Percentiles rank a stretch among this genome's conserved stretches.
Evolutionary conservation across 2,888 invertebrate species (phyloP).

Genomic region (Hemaris fuciformis): DNA sequence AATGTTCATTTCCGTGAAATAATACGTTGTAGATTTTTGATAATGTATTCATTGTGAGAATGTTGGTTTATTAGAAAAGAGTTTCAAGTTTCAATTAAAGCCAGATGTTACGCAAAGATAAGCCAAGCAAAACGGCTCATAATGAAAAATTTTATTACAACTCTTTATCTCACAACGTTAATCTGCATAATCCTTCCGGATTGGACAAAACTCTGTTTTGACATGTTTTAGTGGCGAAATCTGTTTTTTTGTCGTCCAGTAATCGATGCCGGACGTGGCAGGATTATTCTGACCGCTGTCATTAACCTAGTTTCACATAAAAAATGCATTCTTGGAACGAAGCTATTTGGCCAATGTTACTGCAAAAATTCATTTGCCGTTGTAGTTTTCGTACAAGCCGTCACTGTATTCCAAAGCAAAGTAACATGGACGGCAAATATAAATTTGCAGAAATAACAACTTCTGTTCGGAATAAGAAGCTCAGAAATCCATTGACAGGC

Average conservation of each 20-base stretch:
- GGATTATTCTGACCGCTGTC: conserved; percentile 34
- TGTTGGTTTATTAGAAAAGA: not conserved
- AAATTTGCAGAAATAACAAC: conserved; percentile 9
- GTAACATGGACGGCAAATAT: not conserved
- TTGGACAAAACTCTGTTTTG: conserved; percentile 62
- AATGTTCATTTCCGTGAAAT: not conserved
- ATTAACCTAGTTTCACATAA: conserved; percentile 38
- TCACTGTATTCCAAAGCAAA: not conserved
- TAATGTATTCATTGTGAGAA: conserved; percentile 3
- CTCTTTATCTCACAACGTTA: conserved; percentile 15
- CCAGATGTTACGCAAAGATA: conserved; percentile 24
- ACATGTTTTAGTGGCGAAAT: conserved; percentile 46
- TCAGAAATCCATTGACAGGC: conserved; percentile 15
- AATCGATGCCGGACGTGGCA: conserved; percentile 70
- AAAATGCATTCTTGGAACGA: conserved; percentile 13
- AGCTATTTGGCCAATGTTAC: not conserved
- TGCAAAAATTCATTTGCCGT: not conserved
- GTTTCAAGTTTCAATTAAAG: conserved; percentile 9
- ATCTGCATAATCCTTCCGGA: conserved; percentile 58
- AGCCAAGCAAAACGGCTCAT: conserved; percentile 17
- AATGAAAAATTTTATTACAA: conserved; percentile 30
- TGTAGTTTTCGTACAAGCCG: not conserved
- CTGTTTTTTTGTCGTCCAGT: conserved; percentile 52
- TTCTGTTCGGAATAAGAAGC: conserved; percentile 14
- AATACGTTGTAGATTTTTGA: conserved; percentile 6